Percentiles rank a stretch among this genome's conserved stretches.
phyloP scores from a whole-genome alignment of 2,888 invertebrate species.

The Drosophila tanythrix region DNA sequence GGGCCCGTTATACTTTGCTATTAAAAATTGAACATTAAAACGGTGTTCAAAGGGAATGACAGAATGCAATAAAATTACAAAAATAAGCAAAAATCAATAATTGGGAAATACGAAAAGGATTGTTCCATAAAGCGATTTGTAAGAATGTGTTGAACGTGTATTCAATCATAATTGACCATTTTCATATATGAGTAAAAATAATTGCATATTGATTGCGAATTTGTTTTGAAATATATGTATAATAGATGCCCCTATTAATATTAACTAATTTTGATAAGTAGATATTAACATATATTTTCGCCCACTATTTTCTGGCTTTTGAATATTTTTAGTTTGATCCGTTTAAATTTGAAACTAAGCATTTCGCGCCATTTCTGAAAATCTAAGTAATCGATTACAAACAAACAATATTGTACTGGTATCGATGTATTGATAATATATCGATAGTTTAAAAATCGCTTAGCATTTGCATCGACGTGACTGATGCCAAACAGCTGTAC shows the following conservation, averaged over 20 bases:
- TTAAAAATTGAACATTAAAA: slow-evolving; percentile 3
- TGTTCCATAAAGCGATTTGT: neutral
- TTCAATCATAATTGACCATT: neutral
- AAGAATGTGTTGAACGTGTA: neutral
- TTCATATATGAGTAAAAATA: neutral
- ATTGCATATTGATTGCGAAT: neutral
- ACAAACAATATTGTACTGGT: too few relatives aligned
- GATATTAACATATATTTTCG: neutral
- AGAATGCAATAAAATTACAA: neutral
- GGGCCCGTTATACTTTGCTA: neutral
- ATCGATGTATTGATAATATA: neutral
- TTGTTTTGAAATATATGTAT: neutral
- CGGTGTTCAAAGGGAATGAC: neutral
- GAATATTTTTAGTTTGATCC: neutral
- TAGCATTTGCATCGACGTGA: slow-evolving; percentile 6
- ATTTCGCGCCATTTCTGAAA: neutral
- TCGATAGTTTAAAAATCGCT: slow-evolving; percentile 1
- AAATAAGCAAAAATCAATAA: neutral
- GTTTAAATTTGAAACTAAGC: neutral
- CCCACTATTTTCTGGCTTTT: neutral
- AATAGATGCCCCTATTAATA: neutral
- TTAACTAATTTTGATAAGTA: neutral
- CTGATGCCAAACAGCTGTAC: slow-evolving; percentile 48
- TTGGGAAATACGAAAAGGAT: neutral
- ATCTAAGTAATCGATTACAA: neutral